Conservation (phyloP, 2,797 vertebrate genomes). For the Hypotaenidia okinawae region DNA sequence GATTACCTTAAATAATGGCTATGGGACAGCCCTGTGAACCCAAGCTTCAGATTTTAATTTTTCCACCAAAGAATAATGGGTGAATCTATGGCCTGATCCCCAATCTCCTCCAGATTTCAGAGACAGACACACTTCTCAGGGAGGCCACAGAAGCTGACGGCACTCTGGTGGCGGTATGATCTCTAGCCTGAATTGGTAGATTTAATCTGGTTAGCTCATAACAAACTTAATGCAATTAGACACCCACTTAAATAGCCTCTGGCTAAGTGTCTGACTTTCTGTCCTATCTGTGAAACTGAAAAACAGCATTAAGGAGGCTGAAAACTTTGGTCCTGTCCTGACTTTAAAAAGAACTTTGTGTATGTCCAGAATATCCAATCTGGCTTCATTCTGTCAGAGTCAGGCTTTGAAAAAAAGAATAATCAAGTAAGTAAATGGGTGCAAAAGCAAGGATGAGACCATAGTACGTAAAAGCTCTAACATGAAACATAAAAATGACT, state of each 20-base stretch:
- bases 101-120: neutral
- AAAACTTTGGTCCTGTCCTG: neutral
- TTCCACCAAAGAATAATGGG: neutral
- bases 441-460: conserved; percentile 10
- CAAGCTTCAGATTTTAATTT: neutral
- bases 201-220: conserved; percentile 58
- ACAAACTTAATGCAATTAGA: conserved; percentile 54
- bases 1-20: neutral
- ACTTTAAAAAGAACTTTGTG: neutral
- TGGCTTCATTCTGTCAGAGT: neutral
- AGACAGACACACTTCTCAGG: neutral
- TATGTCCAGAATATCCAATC: neutral
- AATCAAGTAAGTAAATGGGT: neutral
- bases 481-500: neutral
- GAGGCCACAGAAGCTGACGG: neutral
- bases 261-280: conserved; percentile 52
- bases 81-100: neutral
- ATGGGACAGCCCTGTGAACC: neutral
- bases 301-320: neutral
- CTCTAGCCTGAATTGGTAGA: conserved; percentile 48
- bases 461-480: neutral
- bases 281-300: conserved; percentile 21
- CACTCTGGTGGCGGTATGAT: conserved; percentile 31
- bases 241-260: conserved; percentile 55
- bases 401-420: neutral